phyloP scores from a whole-genome alignment of 2,113 vertebrate species.

The Cathartes aura region DNA sequence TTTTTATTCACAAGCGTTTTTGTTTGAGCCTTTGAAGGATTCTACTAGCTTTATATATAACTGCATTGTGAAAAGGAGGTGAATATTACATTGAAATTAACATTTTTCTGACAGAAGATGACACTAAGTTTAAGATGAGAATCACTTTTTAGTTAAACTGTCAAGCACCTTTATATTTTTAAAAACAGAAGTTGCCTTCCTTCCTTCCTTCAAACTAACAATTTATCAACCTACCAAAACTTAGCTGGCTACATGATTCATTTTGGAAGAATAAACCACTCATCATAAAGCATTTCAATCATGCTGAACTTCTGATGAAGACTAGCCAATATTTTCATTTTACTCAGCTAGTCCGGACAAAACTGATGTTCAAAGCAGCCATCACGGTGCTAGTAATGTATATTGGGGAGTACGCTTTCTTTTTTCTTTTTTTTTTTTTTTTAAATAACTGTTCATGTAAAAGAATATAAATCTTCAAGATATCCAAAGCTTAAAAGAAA shows the following conservation, averaged over 20 bases:
- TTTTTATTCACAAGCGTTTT: slow-evolving; percentile 71
- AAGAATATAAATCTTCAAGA: slow-evolving; percentile 68
- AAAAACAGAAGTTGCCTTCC: background rate
- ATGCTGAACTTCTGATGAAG: slow-evolving; percentile 44
- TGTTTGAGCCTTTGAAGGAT: slow-evolving; percentile 71
- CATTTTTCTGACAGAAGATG: slow-evolving; percentile 40
- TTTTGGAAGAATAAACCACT: slow-evolving; percentile 64
- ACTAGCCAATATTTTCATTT: slow-evolving; percentile 56
- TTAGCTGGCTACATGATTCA: slow-evolving; percentile 8
- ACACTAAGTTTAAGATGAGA: slow-evolving; percentile 58
- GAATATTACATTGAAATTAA: slow-evolving; percentile 45
- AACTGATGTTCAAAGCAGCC: slow-evolving; percentile 48
- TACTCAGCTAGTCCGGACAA: slow-evolving; percentile 30
- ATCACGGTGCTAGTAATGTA: slow-evolving; percentile 18
- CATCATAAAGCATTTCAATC: slow-evolving; percentile 69
- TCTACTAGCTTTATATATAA: slow-evolving; percentile 63
- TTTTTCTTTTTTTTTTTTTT: background rate
- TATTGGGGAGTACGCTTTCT: background rate
- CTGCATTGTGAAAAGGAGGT: slow-evolving; percentile 53
- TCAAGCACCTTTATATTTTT: slow-evolving; percentile 53
- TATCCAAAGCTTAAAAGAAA: slow-evolving; percentile 69
- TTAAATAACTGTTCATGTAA: slow-evolving; percentile 44
- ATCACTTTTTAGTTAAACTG: slow-evolving; percentile 23
- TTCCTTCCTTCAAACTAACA: background rate
- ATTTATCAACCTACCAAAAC: slow-evolving; percentile 22